Percentiles rank a stretch among this genome's conserved stretches.
phyloP scores from a whole-genome alignment of 1,140 invertebrate genomes.

The Drosophila suzukii region DNA sequence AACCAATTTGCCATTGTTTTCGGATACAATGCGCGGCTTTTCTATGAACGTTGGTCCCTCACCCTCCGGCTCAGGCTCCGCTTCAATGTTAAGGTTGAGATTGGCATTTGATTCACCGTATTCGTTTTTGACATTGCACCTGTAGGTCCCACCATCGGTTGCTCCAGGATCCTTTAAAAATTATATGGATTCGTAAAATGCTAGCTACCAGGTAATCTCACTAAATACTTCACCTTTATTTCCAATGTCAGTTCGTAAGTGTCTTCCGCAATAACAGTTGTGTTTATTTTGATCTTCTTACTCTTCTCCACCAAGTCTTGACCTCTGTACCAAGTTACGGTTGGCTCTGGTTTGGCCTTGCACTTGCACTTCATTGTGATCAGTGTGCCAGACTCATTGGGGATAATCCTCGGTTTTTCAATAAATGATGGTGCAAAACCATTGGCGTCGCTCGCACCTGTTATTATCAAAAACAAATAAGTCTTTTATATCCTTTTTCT shows the following conservation, averaged over 20 bases:
- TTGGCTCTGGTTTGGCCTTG: constrained; percentile 95
- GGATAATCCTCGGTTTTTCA: constrained; percentile 98
- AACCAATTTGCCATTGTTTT: constrained; percentile 97
- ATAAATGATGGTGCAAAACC: constrained; percentile 97
- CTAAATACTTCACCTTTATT: constrained; percentile 89
- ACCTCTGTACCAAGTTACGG: constrained; percentile 95
- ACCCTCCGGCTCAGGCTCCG: constrained; percentile 95
- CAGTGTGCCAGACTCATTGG: constrained; percentile 97
- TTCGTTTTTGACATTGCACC: constrained; percentile 98
- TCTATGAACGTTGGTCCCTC: constrained; percentile 99
- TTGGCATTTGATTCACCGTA: constrained; percentile 99
- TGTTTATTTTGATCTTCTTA: constrained; percentile 93
- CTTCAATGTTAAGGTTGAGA: constrained; percentile 98
- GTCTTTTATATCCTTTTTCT: neutral
- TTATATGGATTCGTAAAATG: neutral
- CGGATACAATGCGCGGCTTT: constrained; percentile 94
- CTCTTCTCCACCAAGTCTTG: constrained; percentile 93
- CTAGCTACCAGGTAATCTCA: too few relatives aligned
- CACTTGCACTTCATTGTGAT: constrained; percentile 98
- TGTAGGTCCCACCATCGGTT: constrained; percentile 98
- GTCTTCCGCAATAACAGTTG: constrained; percentile 91
- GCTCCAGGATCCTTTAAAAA: constrained; percentile 94
- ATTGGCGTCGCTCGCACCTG: constrained; percentile 94
- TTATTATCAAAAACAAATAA: neutral
- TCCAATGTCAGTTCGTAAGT: constrained; percentile 95